A percentile compares a stretch with the other conserved stretches of the same genome.
These are phyloP conservation scores for Rhagologus leucostigma DNA, from an alignment of 2,113 vertebrate species.

Conservation along the genomic window DNA sequence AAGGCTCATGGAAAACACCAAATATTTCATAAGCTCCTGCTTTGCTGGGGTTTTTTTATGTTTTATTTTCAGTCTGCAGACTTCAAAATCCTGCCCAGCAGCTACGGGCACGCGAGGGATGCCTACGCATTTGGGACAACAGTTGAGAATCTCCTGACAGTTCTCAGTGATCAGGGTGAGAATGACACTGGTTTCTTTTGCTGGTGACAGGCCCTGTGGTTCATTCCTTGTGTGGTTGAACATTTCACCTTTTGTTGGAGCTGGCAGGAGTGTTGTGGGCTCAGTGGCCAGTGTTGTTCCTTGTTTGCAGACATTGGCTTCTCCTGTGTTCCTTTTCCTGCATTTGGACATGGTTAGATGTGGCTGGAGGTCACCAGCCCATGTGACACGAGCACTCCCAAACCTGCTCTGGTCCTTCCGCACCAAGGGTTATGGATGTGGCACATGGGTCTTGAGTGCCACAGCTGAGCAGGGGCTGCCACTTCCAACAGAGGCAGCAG, in stretches of 20 bases:
- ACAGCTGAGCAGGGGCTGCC: background rate
- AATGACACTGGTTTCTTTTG: background rate
- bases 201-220: background rate
- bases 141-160: slow-evolving; percentile 80
- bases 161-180: slow-evolving; percentile 84
- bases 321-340: background rate
- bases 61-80: slow-evolving; percentile 77
- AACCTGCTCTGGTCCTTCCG: background rate
- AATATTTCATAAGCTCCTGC: background rate
- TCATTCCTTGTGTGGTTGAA: background rate
- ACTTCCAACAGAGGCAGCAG: background rate
- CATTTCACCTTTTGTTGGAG: background rate
- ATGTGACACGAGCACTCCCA: rapidly evolving
- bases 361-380: background rate
- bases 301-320: background rate
- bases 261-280: background rate
- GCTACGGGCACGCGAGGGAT: slow-evolving; percentile 85
- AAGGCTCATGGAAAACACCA: background rate
- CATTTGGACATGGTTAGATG: background rate
- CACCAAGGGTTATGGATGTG: background rate
- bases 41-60: background rate
- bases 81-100: slow-evolving; percentile 82
- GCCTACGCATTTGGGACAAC: slow-evolving; percentile 88
- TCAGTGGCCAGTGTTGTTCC: background rate
- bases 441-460: rapidly evolving